Evolutionary conservation across 2,888 invertebrate species (phyloP), one percentile per base, ranked within the genome.

Genomic region (Lithophane socia): DNA sequence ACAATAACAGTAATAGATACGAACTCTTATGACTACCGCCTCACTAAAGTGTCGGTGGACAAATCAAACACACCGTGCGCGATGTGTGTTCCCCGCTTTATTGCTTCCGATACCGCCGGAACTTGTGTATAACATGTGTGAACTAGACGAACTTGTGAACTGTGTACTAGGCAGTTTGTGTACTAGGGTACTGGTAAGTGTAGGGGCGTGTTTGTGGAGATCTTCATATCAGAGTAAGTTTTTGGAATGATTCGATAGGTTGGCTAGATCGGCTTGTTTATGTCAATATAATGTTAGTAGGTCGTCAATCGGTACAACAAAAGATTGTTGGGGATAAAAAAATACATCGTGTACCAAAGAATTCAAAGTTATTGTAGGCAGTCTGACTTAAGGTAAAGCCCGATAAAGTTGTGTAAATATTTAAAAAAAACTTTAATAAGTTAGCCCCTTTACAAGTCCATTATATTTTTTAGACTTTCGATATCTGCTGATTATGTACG

Each of bases 31-130:
- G 82, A 77, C 18, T 47, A 60, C 63, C 58, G 70, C 5, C 13
- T 54, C 63, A 68, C 52, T 21, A 29, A 65, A 66, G 73, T 82
- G 58, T 83, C n/a, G 21, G 44, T 29, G 29, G 37, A 79, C 70
- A 70, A 68, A 74, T 68, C 82, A 83, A 82, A 74, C 79, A 73
- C 29, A 8, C 47, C 9, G 16, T 21, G 73, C 44, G 65, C 54
- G 37, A 63, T 65, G 75, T 79, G 79, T 49, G 61, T 24, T 8
- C 69, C 42, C 68, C n/a, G 56, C 67, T 63, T 56, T 75, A 83
- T 83, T 75, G 83, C 84, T 79, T 83, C 82, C 82, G 79, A 75
- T n/a, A 47, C 64, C 47, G n/a, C 37, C 65, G 68, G 73, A 65
- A 65, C 72, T 60, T 65, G 68, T 66, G 49, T 64, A 79, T 16